These are phyloP conservation scores for Streptopelia turtur DNA, from an alignment of 2,797 vertebrate species.

Conservation along the genomic window DNA sequence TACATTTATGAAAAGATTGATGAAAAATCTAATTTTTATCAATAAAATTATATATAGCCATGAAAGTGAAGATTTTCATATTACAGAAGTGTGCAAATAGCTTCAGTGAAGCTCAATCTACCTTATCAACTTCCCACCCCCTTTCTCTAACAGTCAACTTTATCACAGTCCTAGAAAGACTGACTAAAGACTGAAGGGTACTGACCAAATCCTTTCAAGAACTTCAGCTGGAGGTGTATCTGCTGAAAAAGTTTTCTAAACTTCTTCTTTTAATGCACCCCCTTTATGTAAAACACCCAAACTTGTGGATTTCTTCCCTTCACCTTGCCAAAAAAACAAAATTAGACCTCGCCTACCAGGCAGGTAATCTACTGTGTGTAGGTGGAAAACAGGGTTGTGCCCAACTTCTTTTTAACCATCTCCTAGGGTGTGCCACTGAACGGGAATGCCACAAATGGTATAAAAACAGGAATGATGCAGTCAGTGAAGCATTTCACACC, in stretches of 20 bases:
- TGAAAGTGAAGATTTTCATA: background rate
- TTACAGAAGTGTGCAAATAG: background rate
- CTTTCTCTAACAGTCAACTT: background rate
- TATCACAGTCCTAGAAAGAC: background rate
- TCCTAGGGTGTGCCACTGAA: background rate
- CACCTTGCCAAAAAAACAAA: background rate
- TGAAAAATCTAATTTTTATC: background rate
- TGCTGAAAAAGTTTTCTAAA: background rate
- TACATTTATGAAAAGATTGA: background rate
- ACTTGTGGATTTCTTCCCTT: fast-evolving
- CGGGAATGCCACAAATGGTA: background rate
- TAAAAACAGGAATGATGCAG: background rate
- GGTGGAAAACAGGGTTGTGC: background rate
- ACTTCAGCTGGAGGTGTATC: background rate
- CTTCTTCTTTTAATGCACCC: background rate
- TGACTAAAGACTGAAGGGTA: background rate
- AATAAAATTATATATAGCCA: background rate
- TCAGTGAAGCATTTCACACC: background rate
- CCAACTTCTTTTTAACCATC: background rate
- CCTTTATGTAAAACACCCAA: background rate
- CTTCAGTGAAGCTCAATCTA: background rate
- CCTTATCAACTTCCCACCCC: background rate
- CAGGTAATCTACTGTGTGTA: background rate
- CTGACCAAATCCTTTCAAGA: background rate
- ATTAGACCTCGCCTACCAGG: background rate